These are phyloP conservation scores for Gopherus flavomarginatus DNA, from an alignment of 2,113 vertebrate species.

Conservation along the genomic window DNA sequence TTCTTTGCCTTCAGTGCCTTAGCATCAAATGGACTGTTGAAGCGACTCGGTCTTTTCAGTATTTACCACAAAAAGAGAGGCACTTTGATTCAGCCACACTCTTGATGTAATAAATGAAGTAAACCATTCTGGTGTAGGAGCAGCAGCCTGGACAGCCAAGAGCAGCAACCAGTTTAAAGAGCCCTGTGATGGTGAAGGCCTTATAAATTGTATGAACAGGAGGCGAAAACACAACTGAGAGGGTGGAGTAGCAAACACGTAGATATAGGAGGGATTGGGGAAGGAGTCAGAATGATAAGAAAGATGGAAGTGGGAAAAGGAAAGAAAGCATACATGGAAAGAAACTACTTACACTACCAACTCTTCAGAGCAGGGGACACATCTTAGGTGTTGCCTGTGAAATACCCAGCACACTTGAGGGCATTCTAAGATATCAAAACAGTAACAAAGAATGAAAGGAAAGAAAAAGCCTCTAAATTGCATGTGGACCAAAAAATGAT, in stretches of 20 bases:
- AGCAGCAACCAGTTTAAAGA: neutral
- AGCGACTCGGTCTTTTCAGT: neutral
- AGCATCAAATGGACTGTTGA: neutral
- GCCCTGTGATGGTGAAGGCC: neutral
- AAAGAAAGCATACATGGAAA: neutral
- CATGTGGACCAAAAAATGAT: neutral
- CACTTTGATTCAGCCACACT: neutral
- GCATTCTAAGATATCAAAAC: neutral
- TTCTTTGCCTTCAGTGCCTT: neutral
- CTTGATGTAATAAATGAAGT: neutral
- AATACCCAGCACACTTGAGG: neutral
- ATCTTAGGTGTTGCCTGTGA: neutral
- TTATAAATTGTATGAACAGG: neutral
- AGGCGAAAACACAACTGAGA: neutral
- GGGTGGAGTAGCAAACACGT: neutral
- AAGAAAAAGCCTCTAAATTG: constrained; percentile 6
- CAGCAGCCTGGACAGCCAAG: neutral
- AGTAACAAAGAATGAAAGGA: constrained; percentile 11
- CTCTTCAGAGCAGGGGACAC: neutral
- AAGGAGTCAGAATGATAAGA: neutral
- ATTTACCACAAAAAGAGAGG: neutral
- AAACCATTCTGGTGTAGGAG: neutral
- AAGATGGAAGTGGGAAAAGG: neutral
- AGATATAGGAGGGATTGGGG: neutral
- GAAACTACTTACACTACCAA: neutral